Evolutionary conservation across 1,140 invertebrate genomes (phyloP).

Genomic region (Trypoxylus dichotomus): DNA sequence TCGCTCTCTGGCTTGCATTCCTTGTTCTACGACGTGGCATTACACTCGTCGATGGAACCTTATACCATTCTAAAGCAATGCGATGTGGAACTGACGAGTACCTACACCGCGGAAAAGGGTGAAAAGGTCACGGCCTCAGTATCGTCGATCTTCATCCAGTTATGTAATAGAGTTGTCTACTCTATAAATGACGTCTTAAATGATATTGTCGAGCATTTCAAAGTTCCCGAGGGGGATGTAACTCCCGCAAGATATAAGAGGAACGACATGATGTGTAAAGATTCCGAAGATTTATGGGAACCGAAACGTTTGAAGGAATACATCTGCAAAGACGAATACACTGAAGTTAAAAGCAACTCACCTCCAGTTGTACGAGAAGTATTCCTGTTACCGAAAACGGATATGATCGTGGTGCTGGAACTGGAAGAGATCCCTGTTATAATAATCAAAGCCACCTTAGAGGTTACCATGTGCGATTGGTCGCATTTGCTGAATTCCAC

Average conservation of each 20-base stretch:
- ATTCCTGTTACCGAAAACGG: constrained; percentile 48
- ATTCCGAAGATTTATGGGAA: constrained; percentile 72
- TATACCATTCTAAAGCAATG: constrained; percentile 68
- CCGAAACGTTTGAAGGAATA: constrained; percentile 62
- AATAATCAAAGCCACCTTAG: constrained; percentile 58
- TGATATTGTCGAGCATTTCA: constrained; percentile 60
- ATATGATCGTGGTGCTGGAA: constrained; percentile 47
- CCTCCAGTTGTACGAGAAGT: constrained; percentile 39
- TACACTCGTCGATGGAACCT: constrained; percentile 57
- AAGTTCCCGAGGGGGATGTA: constrained; percentile 56
- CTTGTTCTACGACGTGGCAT: constrained; percentile 56
- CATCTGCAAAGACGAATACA: constrained; percentile 16
- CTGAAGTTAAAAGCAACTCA: constrained; percentile 22
- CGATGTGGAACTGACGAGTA: constrained; percentile 70
- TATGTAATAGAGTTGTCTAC: constrained; percentile 74
- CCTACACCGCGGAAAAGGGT: constrained; percentile 65
- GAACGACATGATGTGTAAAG: constrained; percentile 32
- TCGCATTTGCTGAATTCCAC: constrained; percentile 61
- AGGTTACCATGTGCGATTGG: constrained; percentile 68
- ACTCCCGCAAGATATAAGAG: constrained; percentile 45
- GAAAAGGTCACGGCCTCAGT: constrained; percentile 63
- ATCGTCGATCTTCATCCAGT: constrained; percentile 70
- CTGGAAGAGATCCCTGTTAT: constrained; percentile 49
- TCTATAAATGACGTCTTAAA: constrained; percentile 62
- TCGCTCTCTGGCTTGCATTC: constrained; percentile 70